These are phyloP conservation scores for Harpalus rubripes DNA, from an alignment of 2,888 invertebrate genomes.

Conservation along the genomic window DNA sequence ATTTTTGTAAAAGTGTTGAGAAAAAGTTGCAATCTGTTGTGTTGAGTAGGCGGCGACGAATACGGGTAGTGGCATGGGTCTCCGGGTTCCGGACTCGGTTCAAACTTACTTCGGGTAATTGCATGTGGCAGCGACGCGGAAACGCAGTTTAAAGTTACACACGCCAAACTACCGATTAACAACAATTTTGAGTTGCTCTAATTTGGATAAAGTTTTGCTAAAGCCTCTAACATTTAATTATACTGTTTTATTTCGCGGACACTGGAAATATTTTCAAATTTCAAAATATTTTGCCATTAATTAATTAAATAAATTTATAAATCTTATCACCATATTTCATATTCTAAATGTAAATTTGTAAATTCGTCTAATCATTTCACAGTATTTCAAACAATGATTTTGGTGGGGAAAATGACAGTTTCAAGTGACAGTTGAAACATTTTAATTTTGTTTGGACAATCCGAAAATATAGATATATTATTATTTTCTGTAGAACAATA, in stretches of 20 bases:
- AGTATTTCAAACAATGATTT: too few relatives aligned
- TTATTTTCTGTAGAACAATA: too few relatives aligned
- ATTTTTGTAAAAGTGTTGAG: background rate
- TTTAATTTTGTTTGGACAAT: too few relatives aligned
- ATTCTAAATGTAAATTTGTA: too few relatives aligned
- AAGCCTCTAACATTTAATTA: slow-evolving; percentile 22
- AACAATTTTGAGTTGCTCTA: slow-evolving; percentile 56
- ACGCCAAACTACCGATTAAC: slow-evolving; percentile 61
- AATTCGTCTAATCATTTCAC: too few relatives aligned
- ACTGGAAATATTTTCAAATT: too few relatives aligned
- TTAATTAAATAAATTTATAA: too few relatives aligned
- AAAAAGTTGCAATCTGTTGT: slow-evolving; percentile 48
- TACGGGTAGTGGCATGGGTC: background rate
- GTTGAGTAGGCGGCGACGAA: slow-evolving; percentile 33
- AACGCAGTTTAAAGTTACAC: slow-evolving; percentile 56
- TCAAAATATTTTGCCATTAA: too few relatives aligned
- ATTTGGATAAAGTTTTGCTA: slow-evolving; percentile 44
- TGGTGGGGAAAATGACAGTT: too few relatives aligned
- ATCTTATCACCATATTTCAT: too few relatives aligned
- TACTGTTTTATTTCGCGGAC: background rate
- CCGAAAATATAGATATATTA: too few relatives aligned
- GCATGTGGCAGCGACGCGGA: slow-evolving; percentile 52
- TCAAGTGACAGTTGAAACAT: too few relatives aligned
- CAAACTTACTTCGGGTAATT: slow-evolving; percentile 50
- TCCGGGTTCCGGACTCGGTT: slow-evolving; percentile 9